Evolutionary conservation across 2,888 invertebrate genomes (phyloP), one percentile per base, ranked within the genome.

Genomic region (Pelosia muscerda): DNA sequence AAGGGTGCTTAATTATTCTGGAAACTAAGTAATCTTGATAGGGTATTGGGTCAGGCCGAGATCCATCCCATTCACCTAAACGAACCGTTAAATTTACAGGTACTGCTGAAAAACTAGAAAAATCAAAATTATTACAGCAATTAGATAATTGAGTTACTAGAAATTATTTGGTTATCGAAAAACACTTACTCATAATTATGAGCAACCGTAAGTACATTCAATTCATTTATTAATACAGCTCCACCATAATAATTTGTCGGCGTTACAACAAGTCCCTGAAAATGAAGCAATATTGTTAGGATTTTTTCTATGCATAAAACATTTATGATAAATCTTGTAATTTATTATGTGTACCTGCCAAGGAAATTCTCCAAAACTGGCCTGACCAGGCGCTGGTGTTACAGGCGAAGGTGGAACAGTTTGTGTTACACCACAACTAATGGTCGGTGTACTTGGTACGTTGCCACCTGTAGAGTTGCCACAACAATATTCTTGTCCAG

Each of bases 11-110:
- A 74, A 95, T 96, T 55, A 97, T 95, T 78, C 92, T 95, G 6
- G 91, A 84, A 0, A 97, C 92, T 9, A 87, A 90, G 73, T 96
- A 95, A 84, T 97, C 97, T 80, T 96, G 95, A 71, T 95, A 96
- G 0, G 96, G 95, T 63, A 96, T 95, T 0, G 96, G 96, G 77
- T 97, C 97, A 42, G 95, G 95, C 8, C 93, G 95, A 26, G 95
- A 95, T 0, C 96, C 96, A 86, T 97, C 96, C 97, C 97, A 97
- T 84, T 97, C 97, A 0, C 97, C 97, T 2, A 97, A 88, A 34
- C 97, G 96, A 1, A 97, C 95, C 86, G 97, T 97, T 25, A 97
- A 93, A n/a, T 95, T 95, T 1, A 93, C 93, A 22, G 91, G 92
- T 34, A 92, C 90, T 25, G 92, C 94, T 87, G 93, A 86, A 86